phyloP scores from a whole-genome alignment of 2,113 vertebrate genomes.

The Elgaria multicarinata region DNA sequence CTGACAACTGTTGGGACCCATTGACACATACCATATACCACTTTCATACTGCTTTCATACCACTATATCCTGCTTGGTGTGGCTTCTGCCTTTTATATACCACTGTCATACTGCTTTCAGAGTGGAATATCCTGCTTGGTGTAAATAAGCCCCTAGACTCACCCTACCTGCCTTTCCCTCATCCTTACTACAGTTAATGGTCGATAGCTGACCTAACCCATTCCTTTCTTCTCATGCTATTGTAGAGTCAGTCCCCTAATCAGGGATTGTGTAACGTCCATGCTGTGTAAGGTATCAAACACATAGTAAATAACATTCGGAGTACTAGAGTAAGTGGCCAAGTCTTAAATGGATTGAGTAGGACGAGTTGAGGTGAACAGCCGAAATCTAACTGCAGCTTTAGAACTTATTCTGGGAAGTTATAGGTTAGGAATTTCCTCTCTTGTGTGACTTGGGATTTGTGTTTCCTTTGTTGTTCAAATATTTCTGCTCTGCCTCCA shows the following conservation, averaged over 20 bases:
- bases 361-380: neutral
- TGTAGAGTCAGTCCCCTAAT: neutral
- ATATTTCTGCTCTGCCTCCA: no score
- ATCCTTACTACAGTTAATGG: neutral
- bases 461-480: neutral
- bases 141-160: no score
- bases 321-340: no score
- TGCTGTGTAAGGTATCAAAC: neutral
- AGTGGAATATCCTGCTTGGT: no score
- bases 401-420: neutral
- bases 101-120: no score
- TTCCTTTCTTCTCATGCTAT: neutral
- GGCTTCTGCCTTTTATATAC: no score
- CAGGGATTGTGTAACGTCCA: neutral
- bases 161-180: neutral
- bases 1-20: no score
- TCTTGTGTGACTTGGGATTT: neutral
- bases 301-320: neutral
- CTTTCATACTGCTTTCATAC: no score
- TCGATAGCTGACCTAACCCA: neutral
- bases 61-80: no score
- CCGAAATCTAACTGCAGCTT: neutral
- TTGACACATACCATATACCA: no score
- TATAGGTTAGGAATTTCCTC: neutral
- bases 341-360: neutral